Evolutionary conservation across 2,888 invertebrate species (phyloP), one percentile per base, ranked within the genome.

Genomic region (Archaeoteleia sp.): DNA sequence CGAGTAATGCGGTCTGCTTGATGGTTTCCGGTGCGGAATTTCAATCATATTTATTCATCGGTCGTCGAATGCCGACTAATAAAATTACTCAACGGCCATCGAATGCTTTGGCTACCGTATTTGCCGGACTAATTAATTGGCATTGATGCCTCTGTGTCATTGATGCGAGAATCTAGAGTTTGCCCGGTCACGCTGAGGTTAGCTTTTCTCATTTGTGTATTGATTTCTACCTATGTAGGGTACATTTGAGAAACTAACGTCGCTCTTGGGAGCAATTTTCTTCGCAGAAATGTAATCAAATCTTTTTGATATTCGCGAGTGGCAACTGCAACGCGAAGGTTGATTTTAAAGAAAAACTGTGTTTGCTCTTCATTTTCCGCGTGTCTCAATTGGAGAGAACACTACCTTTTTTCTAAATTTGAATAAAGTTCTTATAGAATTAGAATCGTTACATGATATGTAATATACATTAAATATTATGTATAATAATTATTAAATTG

Each of bases 101-200:
- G 70, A 66, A 67, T 57, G 62, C 27, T 48, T 37, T 15, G 10
- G 35, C 25, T 20, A 27, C 34, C 51, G 51, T 65, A 73, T 75
- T 78, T 74, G 70, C 74, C 40, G 71, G 70, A 42, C 75, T 78
- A 80, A 80, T 79, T 79, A 80, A 80, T 78, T 79, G 75, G 75
- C 75, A 77, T 78, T 78, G 77, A 78, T 79, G 76, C 74, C 66
- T 69, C 76, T 75, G 73, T 79, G 76, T 68, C 72, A 74, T 74
- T 72, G 74, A 76, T 73, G 71, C 40, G 72, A 74, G 55, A 42
- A 54, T 43, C 42, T 10, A 20, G 40, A 60, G 61, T 61, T 69
- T 43, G 51, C 40, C 12, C 29, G 35, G 55, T 55, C 46, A 46
- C 46, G 30, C 29, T 34, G 49, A 23, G 53, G 35, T 57, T 9